phyloP scores from a whole-genome alignment of 1,140 invertebrate genomes.

The Magallana angulata region DNA sequence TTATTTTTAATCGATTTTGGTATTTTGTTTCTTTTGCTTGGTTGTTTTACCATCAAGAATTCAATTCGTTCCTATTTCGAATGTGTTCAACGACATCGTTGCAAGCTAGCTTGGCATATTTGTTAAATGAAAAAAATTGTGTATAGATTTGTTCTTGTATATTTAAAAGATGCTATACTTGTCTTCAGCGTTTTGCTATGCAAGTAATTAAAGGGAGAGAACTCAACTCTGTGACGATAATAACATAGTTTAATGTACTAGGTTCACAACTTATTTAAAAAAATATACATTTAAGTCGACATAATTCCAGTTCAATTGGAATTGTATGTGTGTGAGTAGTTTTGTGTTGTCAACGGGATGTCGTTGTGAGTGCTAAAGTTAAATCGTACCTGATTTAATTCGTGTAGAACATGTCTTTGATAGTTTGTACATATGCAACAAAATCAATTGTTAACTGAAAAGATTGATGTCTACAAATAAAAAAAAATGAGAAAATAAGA shows the following conservation, averaged over 20 bases:
- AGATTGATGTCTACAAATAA: conserved; percentile 28
- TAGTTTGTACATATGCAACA: conserved; percentile 20
- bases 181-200: neutral
- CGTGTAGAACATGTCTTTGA: neutral
- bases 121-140: neutral
- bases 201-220: conserved; percentile 19
- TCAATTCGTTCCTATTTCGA: neutral
- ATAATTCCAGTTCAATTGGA: neutral
- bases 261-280: too few relatives aligned
- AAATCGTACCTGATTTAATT: neutral
- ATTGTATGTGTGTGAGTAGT: neutral
- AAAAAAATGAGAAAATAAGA: neutral
- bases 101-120: neutral
- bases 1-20: neutral
- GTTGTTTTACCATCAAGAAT: neutral
- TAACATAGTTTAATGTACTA: too few relatives aligned
- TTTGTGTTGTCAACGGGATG: neutral
- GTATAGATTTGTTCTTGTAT: neutral
- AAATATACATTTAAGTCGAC: neutral
- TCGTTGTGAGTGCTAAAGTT: neutral
- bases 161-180: neutral
- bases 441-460: conserved; percentile 14
- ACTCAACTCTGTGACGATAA: neutral
- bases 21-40: neutral
- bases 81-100: neutral